Conservation (phyloP, 2,797 vertebrate species). For the Apodemus agrarius region DNA sequence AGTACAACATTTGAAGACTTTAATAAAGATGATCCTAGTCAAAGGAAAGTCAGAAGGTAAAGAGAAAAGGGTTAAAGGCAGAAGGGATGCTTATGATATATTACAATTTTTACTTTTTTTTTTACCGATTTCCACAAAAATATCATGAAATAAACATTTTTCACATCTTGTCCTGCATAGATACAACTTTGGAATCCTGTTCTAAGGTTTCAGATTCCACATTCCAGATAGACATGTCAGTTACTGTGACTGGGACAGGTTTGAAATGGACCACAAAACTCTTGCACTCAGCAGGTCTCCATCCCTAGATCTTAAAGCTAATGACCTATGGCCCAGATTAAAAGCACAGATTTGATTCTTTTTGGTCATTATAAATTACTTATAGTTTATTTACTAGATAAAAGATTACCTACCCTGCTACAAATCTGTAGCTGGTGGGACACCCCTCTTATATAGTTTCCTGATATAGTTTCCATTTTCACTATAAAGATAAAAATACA, state of each 20-base stretch:
- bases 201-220: not conserved
- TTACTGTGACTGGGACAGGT: not conserved
- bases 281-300: not conserved
- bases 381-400: not conserved
- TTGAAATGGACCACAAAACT: not conserved
- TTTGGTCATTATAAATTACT: not conserved
- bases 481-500: constrained; percentile 29
- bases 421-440: not conserved
- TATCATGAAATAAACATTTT: not conserved
- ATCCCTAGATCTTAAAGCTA: not conserved
- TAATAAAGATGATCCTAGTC: not conserved
- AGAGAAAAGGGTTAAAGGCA: not conserved
- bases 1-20: not conserved
- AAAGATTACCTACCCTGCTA: not conserved
- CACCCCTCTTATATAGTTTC: not conserved
- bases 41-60: not conserved
- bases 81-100: not conserved
- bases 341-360: not conserved
- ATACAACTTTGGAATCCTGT: not conserved
- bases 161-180: not conserved
- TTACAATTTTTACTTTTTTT: not conserved
- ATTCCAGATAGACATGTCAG: not conserved
- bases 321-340: not conserved
- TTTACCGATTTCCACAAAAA: not conserved
- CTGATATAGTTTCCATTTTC: constrained; percentile 17